Evolutionary conservation across 2,888 invertebrate genomes (phyloP).

Genomic region (Cantharis nigra): DNA sequence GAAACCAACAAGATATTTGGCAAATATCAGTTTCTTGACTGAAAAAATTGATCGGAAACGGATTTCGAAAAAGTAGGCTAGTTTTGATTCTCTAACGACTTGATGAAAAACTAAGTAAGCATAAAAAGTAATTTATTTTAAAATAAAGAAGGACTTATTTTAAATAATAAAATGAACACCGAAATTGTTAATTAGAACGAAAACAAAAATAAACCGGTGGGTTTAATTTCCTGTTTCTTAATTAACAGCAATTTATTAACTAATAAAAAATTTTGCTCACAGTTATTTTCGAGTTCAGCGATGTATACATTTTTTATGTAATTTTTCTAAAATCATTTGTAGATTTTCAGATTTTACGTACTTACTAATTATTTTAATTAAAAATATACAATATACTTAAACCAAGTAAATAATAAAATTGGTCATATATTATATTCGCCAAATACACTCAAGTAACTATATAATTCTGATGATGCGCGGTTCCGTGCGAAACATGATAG

Average conservation of each 20-base stretch:
- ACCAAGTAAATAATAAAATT: too few species aligned
- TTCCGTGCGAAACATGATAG: too few species aligned
- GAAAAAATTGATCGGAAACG: not conserved
- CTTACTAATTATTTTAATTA: not conserved
- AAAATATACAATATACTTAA: not conserved
- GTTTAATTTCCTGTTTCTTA: slow-evolving; percentile 5
- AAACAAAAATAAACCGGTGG: not conserved
- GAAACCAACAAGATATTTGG: too few species aligned
- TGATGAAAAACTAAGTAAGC: not conserved
- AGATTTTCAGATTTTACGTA: not conserved
- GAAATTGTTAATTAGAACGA: slow-evolving; percentile 7
- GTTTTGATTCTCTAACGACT: not conserved
- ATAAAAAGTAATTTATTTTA: not conserved
- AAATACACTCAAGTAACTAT: too few species aligned
- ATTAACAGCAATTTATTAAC: not conserved
- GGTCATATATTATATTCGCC: too few species aligned
- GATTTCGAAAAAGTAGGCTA: too few species aligned
- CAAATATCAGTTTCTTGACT: too few species aligned
- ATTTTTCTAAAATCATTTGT: not conserved
- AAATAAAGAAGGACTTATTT: not conserved
- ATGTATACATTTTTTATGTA: not conserved
- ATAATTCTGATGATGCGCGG: too few species aligned
- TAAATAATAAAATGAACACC: not conserved
- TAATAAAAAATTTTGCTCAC: not conserved
- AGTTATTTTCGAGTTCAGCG: not conserved